Evolutionary conservation across 2,797 vertebrate genomes (phyloP).

Genomic region (Enoplosus armatus): DNA sequence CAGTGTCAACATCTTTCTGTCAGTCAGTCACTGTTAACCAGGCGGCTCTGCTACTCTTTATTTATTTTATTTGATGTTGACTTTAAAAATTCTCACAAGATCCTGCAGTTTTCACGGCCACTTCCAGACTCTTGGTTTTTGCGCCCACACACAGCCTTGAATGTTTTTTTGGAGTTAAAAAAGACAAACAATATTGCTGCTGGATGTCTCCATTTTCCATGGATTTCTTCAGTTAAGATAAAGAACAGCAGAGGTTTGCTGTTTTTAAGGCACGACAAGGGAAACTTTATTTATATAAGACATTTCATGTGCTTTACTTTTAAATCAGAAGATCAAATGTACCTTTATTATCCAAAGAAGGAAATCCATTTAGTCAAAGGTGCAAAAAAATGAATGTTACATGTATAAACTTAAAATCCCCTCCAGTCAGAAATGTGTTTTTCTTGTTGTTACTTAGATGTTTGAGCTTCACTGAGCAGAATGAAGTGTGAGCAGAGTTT

Average conservation of each 20-base stretch:
- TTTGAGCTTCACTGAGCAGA: background rate
- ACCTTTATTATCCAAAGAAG: background rate
- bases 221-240: conserved; percentile 16
- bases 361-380: background rate
- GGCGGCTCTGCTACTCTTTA: background rate
- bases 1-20: conserved; percentile 27
- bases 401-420: background rate
- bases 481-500: background rate
- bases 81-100: conserved; percentile 13
- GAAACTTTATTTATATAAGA: background rate
- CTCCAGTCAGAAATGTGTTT: background rate
- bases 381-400: background rate
- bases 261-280: background rate
- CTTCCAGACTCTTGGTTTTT: conserved; percentile 34
- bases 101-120: conserved; percentile 27
- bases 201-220: conserved; percentile 17
- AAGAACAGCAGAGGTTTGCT: background rate
- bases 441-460: background rate
- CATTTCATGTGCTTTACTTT: background rate
- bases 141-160: conserved; percentile 29
- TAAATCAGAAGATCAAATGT: background rate
- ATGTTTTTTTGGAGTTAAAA: conserved; percentile 6
- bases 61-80: conserved; percentile 21
- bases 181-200: conserved; percentile 37
- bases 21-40: conserved; percentile 16